phyloP scores from a whole-genome alignment of 2,113 vertebrate species.

The Stigmatopora nigra region DNA sequence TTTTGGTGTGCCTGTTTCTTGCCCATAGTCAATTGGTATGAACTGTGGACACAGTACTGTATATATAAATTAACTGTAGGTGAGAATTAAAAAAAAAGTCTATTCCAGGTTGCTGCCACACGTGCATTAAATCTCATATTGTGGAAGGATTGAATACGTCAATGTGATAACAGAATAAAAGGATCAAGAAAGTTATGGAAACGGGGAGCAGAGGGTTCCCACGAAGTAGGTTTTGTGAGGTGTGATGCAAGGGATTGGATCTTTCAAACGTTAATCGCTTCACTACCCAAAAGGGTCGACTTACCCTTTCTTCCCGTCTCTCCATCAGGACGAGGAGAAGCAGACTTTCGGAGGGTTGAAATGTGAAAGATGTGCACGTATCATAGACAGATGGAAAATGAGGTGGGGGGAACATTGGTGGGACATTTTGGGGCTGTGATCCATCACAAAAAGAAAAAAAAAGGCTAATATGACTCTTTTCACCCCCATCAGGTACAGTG shows the following conservation, averaged over 20 bases:
- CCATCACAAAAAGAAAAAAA: too few species aligned
- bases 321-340: slow-evolving; percentile 40
- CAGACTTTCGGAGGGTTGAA: slow-evolving; percentile 55
- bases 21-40: too few species aligned
- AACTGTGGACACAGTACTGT: background rate
- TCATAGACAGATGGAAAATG: slow-evolving; percentile 62
- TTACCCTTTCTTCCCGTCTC: slow-evolving; percentile 35
- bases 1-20: too few species aligned
- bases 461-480: too few species aligned
- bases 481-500: too few species aligned
- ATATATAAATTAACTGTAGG: background rate
- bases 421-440: too few species aligned
- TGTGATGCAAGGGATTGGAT: slow-evolving; percentile 61
- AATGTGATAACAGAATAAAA: slow-evolving; percentile 43
- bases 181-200: slow-evolving; percentile 26
- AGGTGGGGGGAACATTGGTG: slow-evolving; percentile 4
- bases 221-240: slow-evolving; percentile 49
- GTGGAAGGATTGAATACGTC: slow-evolving; percentile 35
- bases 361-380: slow-evolving; percentile 59
- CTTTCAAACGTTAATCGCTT: slow-evolving; percentile 64
- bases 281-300: slow-evolving; percentile 61
- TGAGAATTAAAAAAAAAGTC: background rate
- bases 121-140: slow-evolving; percentile 37
- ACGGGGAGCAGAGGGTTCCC: slow-evolving; percentile 41
- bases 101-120: background rate